These are phyloP conservation scores for Acipenser transmontanus DNA, from an alignment of 2,797 vertebrate genomes.

Conservation along the genomic window DNA sequence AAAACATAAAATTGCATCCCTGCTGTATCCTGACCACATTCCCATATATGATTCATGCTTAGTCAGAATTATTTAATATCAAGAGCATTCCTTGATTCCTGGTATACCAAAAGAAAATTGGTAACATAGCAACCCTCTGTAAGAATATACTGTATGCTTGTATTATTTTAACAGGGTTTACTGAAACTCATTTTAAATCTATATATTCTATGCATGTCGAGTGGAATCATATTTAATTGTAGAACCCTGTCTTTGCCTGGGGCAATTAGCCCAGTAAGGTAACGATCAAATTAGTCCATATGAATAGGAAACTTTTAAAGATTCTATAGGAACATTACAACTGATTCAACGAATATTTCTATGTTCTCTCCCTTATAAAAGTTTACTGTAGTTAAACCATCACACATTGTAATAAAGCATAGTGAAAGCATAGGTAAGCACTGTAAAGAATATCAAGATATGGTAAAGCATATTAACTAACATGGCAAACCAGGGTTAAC, in stretches of 20 bases:
- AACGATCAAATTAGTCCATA: conserved; percentile 17
- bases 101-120: neutral
- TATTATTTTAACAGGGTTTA: neutral
- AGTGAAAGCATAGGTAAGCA: too few relatives aligned
- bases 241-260: conserved; percentile 16
- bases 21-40: neutral
- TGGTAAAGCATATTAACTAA: too few relatives aligned
- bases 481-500: too few relatives aligned
- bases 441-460: too few relatives aligned
- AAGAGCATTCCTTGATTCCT: neutral
- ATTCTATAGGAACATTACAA: too few relatives aligned
- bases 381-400: too few relatives aligned
- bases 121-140: neutral
- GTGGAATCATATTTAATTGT: conserved; percentile 25
- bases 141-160: conserved; percentile 2
- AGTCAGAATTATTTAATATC: neutral
- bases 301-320: neutral
- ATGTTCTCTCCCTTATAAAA: too few relatives aligned
- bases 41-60: neutral
- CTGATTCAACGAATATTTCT: too few relatives aligned
- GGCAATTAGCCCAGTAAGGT: neutral
- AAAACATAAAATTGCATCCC: neutral
- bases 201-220: conserved; percentile 21
- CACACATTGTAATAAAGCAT: too few relatives aligned
- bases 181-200: conserved; percentile 24